phyloP scores from a whole-genome alignment of 2,113 vertebrate genomes.

The Emydocephalus ijimae region DNA sequence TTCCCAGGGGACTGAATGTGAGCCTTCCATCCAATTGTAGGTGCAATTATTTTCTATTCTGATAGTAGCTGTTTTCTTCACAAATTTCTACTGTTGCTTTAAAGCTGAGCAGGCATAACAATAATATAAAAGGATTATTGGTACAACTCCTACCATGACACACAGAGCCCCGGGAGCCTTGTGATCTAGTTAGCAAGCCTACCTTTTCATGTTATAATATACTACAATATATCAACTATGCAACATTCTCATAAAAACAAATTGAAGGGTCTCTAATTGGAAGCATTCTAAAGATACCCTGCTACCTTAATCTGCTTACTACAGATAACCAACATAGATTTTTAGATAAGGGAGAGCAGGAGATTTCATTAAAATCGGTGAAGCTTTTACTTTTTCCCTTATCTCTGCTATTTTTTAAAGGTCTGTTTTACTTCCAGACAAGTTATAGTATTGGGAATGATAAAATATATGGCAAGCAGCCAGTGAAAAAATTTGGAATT shows the following conservation, averaged over 20 bases:
- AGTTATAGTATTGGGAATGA: not conserved
- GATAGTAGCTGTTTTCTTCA: slow-evolving; percentile 38
- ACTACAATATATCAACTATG: slow-evolving; percentile 58
- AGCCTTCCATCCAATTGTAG: slow-evolving; percentile 11
- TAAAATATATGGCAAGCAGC: slow-evolving; percentile 26
- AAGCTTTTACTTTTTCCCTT: not conserved
- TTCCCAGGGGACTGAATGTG: slow-evolving; percentile 37
- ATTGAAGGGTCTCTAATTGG: slow-evolving; percentile 59
- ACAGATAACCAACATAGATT: slow-evolving; percentile 47
- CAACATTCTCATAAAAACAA: slow-evolving; percentile 58
- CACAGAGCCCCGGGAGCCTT: slow-evolving; percentile 52
- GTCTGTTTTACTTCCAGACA: slow-evolving; percentile 20
- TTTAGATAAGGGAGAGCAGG: slow-evolving; percentile 49
- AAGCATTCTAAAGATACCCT: slow-evolving; percentile 59
- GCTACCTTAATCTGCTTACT: slow-evolving; percentile 60
- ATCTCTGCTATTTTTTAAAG: slow-evolving; percentile 13
- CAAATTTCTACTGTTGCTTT: slow-evolving; percentile 63
- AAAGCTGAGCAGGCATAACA: slow-evolving; percentile 53
- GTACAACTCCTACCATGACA: slow-evolving; percentile 65
- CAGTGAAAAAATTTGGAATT: not conserved
- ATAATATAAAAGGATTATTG: slow-evolving; percentile 65
- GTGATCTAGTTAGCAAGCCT: slow-evolving; percentile 47
- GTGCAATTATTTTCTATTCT: slow-evolving; percentile 6
- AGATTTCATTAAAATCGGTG: slow-evolving; percentile 41
- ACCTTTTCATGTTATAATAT: slow-evolving; percentile 51